phyloP scores from a whole-genome alignment of 2,888 invertebrate genomes.

The Rhagonycha lutea region DNA sequence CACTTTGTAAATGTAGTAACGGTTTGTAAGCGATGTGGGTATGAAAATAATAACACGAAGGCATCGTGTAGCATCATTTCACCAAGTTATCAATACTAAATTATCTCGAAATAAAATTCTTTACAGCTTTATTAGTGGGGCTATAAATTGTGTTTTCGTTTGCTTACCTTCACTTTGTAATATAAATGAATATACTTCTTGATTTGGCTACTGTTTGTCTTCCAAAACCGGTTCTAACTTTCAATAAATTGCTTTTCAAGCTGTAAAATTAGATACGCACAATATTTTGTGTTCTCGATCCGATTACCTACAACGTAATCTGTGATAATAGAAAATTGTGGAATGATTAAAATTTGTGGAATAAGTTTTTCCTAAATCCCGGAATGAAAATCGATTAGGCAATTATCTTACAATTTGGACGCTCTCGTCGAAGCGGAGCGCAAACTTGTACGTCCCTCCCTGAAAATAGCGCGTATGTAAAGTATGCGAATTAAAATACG shows the following conservation, averaged over 20 bases:
- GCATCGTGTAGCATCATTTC: slow-evolving; percentile 17
- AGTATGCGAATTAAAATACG: slow-evolving; percentile 30
- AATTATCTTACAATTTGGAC: neutral
- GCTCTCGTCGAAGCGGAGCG: neutral
- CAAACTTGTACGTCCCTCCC: neutral
- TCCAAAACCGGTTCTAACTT: slow-evolving; percentile 29
- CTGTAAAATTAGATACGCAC: neutral
- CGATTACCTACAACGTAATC: neutral
- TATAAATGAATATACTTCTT: slow-evolving; percentile 32
- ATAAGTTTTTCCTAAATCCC: neutral
- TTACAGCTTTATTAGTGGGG: slow-evolving; percentile 31
- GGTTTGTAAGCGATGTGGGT: slow-evolving; percentile 21
- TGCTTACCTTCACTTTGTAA: slow-evolving; percentile 26
- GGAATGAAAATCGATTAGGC: neutral
- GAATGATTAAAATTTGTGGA: neutral
- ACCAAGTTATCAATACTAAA: slow-evolving; percentile 29
- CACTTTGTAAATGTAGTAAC: slow-evolving; percentile 27
- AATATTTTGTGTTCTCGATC: neutral
- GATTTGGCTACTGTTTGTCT: slow-evolving; percentile 32
- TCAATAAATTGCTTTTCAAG: slow-evolving; percentile 29
- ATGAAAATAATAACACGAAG: slow-evolving; percentile 24
- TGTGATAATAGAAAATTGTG: neutral
- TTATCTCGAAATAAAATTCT: slow-evolving; percentile 29
- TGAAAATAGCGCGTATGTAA: slow-evolving; percentile 3
- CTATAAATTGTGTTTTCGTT: slow-evolving; percentile 31